A percentile compares a stretch with the other conserved stretches of the same genome.
Evolutionary conservation across 2,888 invertebrate species (phyloP).

Genomic region (Neoaliturus tenellus): DNA sequence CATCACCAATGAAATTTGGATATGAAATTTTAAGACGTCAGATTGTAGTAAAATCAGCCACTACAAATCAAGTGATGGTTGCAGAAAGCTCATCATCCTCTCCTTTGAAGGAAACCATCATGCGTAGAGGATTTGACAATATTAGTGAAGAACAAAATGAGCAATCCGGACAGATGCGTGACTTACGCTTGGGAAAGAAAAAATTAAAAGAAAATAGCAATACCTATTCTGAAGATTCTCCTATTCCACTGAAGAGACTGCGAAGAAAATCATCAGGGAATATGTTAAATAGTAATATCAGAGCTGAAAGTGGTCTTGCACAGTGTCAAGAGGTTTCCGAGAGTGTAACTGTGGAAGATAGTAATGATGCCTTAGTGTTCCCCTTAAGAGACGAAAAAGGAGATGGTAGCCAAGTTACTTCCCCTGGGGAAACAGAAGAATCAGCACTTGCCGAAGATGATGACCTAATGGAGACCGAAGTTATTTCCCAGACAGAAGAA

Average conservation of each 20-base stretch:
- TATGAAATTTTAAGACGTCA: slow-evolving; percentile 38
- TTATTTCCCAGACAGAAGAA: slow-evolving; percentile 50
- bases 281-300: neutral
- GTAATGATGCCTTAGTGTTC: neutral
- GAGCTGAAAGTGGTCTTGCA: neutral
- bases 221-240: neutral
- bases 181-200: slow-evolving; percentile 2
- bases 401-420: slow-evolving; percentile 16
- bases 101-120: neutral
- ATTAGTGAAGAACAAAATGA: neutral
- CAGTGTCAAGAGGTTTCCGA: slow-evolving; percentile 62
- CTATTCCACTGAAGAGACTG: slow-evolving; percentile 49
- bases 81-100: slow-evolving; percentile 10
- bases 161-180: slow-evolving; percentile 17
- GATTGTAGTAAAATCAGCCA: neutral
- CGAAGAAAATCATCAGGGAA: slow-evolving; percentile 27
- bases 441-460: slow-evolving; percentile 28
- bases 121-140: neutral
- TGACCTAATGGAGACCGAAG: slow-evolving; percentile 52
- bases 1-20: slow-evolving; percentile 38
- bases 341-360: slow-evolving; percentile 58
- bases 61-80: neutral
- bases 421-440: neutral
- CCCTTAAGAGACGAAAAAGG: neutral
- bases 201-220: slow-evolving; percentile 9